These are phyloP conservation scores for Chaetops frenatus DNA, from an alignment of 2,113 vertebrate species.

Conservation along the genomic window DNA sequence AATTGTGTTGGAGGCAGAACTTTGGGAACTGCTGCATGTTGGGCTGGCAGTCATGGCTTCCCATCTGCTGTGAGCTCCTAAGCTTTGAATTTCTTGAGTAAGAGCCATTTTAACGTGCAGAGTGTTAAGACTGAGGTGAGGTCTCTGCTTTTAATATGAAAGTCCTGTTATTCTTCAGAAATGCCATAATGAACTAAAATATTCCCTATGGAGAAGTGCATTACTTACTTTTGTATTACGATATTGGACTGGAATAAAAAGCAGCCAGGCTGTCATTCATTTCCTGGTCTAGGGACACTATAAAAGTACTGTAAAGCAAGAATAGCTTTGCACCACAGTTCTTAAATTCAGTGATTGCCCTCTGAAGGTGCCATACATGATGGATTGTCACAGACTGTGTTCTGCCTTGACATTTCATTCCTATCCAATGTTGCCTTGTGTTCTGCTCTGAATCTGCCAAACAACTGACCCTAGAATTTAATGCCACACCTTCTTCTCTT, in stretches of 20 bases:
- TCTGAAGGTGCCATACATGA: constrained; percentile 43
- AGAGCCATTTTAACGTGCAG: not conserved
- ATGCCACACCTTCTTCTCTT: constrained; percentile 18
- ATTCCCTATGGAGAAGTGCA: not conserved
- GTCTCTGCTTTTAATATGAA: not conserved
- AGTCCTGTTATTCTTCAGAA: not conserved
- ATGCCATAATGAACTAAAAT: not conserved
- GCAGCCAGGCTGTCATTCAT: not conserved
- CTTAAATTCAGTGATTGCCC: constrained; percentile 28
- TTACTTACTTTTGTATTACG: not conserved
- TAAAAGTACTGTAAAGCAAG: not conserved
- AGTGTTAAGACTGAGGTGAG: not conserved
- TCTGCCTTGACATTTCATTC: constrained; percentile 53
- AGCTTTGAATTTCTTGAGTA: not conserved
- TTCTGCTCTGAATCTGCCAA: constrained; percentile 47
- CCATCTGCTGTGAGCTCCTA: not conserved
- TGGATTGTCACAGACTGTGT: constrained; percentile 49
- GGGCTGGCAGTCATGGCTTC: not conserved
- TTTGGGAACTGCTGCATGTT: not conserved
- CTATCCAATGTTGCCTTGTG: not conserved
- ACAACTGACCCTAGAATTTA: constrained; percentile 42
- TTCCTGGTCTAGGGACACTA: not conserved
- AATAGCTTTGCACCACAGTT: not conserved
- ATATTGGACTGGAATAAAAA: not conserved
- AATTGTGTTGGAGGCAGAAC: not conserved